Base-by-base conservation (phyloP, 1,140 invertebrate species). In the Micrasema minimum region DNA sequence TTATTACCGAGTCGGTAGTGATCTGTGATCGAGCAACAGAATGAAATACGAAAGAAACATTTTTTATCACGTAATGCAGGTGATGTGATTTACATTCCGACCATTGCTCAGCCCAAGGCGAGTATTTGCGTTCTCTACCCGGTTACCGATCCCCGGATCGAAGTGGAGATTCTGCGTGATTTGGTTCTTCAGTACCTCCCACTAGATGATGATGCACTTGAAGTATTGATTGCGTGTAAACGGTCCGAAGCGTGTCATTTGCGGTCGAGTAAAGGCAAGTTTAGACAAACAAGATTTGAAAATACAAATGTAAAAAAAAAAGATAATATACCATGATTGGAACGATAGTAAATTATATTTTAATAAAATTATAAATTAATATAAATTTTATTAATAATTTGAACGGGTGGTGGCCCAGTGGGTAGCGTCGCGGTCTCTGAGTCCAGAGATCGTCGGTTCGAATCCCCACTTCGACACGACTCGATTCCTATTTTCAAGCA, bases 241-340 rank as follows among this genome's bases (percentile, higher is more conserved):
- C 57, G 37, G 57, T 61, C 37, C 35, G 16, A 11, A 43, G 35
- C 57, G 41, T 61, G 57, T 61, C 57, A 61, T 61, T 61, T 61
- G 38, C 57, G 14, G 51, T 37, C 26, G 12, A 31, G 3, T 31
- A 4, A 55, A 55, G 51, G 26, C 26, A 2, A 31, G 26, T 31
- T 31, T 31, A 7, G 7, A 31, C 26, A 7, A 7, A 31, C 22
- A 26, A n/a, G 3, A 9, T 31, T 55, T 2, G 51, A 12, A 51
- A 22, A 31, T 51, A 16, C n/a, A 45, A 16, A 45, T 45, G 43
- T 45, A 45, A 7, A 16, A 4, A 14, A 16, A 45, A 2, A 4
- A 45, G 43, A n/a, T n/a, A n/a, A n/a, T n/a, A n/a, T n/a, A n/a
- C n/a, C n/a, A n/a, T n/a, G n/a, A n/a, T n/a, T n/a, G n/a, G n/a